Evolutionary conservation across 2,113 vertebrate species (phyloP).

Genomic region (Poecilia latipinna): DNA sequence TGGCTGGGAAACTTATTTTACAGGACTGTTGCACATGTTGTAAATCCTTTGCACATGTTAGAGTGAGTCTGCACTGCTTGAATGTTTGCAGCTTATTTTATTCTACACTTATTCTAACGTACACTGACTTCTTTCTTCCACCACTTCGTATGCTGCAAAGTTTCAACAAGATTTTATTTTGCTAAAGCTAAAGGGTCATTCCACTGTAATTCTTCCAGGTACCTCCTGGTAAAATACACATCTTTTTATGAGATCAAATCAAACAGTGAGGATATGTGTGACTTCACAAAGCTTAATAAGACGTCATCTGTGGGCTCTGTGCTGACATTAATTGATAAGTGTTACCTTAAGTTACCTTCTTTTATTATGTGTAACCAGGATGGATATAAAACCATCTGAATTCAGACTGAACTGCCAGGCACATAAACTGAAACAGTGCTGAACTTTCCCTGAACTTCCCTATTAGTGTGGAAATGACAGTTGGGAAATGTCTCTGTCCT

Average conservation of each 20-base stretch:
- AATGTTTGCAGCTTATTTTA: neutral
- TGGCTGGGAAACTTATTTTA: neutral
- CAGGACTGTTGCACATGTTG: too few relatives aligned
- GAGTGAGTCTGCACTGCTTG: neutral
- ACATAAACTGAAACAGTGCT: constrained; percentile 71
- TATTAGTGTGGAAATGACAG: constrained; percentile 56
- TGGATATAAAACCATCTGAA: constrained; percentile 65
- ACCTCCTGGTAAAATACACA: constrained; percentile 1
- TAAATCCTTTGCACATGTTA: too few relatives aligned
- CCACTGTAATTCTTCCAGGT: neutral
- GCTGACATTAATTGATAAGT: constrained; percentile 63
- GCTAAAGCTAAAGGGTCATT: neutral
- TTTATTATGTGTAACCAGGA: constrained; percentile 58
- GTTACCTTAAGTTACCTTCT: constrained; percentile 48
- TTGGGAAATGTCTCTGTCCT: constrained; percentile 68
- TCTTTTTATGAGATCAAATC: constrained; percentile 51
- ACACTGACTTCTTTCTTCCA: neutral
- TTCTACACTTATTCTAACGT: neutral
- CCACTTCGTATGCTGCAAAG: neutral
- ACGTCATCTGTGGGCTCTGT: constrained; percentile 14
- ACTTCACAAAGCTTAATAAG: constrained; percentile 29
- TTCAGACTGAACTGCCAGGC: constrained; percentile 68
- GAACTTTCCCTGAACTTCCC: constrained; percentile 71
- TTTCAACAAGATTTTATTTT: constrained; percentile 3
- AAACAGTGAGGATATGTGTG: constrained; percentile 36